phyloP scores from a whole-genome alignment of 2,888 invertebrate genomes.

The Hoplodrina blanda region DNA sequence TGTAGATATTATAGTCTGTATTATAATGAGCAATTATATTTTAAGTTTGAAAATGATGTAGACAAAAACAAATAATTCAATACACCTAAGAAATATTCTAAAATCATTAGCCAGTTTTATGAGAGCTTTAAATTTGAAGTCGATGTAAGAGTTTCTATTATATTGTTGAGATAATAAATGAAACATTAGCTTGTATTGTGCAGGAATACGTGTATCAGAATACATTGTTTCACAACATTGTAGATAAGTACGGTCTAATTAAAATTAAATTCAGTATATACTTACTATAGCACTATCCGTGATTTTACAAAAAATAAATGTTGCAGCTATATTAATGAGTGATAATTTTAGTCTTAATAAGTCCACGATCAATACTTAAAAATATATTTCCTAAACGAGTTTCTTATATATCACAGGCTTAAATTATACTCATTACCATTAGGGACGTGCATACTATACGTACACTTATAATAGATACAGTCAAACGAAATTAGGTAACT shows the following conservation, averaged over 20 bases:
- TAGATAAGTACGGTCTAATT: slow-evolving; percentile 22
- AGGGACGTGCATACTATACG: slow-evolving; percentile 90
- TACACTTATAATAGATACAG: slow-evolving; percentile 86
- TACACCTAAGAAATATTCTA: neutral
- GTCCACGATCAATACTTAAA: slow-evolving; percentile 79
- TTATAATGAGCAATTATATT: slow-evolving; percentile 10
- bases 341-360: slow-evolving; percentile 72
- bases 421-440: slow-evolving; percentile 87
- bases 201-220: slow-evolving; percentile 41
- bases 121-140: slow-evolving; percentile 47
- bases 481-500: slow-evolving; percentile 88
- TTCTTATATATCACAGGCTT: slow-evolving; percentile 90
- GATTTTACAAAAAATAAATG: slow-evolving; percentile 48
- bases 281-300: slow-evolving; percentile 41
- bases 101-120: slow-evolving; percentile 32
- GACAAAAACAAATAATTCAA: no score
- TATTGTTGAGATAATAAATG: slow-evolving; percentile 54
- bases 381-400: slow-evolving; percentile 84
- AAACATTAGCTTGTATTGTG: slow-evolving; percentile 59
- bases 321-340: slow-evolving; percentile 58
- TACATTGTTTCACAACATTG: slow-evolving; percentile 37
- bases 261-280: slow-evolving; percentile 33
- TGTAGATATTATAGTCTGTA: neutral
- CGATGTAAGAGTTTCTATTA: slow-evolving; percentile 39
- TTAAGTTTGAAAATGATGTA: neutral